Evolutionary conservation across 2,797 vertebrate genomes (phyloP).

Genomic region (Hephaestus fuliginosus): DNA sequence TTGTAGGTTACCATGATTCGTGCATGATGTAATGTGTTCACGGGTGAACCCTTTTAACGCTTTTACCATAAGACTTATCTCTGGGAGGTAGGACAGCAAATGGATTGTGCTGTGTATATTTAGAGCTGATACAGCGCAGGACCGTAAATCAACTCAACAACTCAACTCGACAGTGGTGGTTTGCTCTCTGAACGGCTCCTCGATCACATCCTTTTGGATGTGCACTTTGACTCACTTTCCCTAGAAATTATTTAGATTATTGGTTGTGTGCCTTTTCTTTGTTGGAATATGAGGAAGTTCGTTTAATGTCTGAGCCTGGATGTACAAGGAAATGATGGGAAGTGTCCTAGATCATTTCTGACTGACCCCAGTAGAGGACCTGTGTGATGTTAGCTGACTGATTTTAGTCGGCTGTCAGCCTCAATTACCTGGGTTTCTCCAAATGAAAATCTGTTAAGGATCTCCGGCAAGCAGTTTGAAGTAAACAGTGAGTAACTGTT

Average conservation of each 20-base stretch:
- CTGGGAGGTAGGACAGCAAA: slow-evolving; percentile 58
- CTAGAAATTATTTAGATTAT: slow-evolving; percentile 41
- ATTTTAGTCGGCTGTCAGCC: slow-evolving; percentile 60
- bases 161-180: slow-evolving; percentile 12
- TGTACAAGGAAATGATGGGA: slow-evolving; percentile 16
- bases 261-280: slow-evolving; percentile 13
- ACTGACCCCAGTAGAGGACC: slow-evolving; percentile 2
- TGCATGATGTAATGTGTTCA: slow-evolving; percentile 47
- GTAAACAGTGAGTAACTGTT: slow-evolving; percentile 75
- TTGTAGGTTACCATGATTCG: slow-evolving; percentile 50
- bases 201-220: slow-evolving; percentile 48
- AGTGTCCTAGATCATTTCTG: slow-evolving; percentile 23
- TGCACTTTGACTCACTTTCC: slow-evolving; percentile 63
- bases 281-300: slow-evolving; percentile 22
- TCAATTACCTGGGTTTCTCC: slow-evolving; percentile 59
- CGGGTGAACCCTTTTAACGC: slow-evolving; percentile 56
- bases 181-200: slow-evolving; percentile 50
- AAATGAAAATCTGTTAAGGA: slow-evolving; percentile 74
- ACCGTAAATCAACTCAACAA: slow-evolving; percentile 60
- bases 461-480: slow-evolving; percentile 68
- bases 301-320: slow-evolving; percentile 22
- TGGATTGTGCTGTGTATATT: slow-evolving; percentile 71
- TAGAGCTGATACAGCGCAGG: slow-evolving; percentile 62
- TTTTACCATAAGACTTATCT: slow-evolving; percentile 67
- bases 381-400: slow-evolving; percentile 43